phyloP scores from a whole-genome alignment of 2,888 invertebrate genomes.

The Alloscopus bannaensis region DNA sequence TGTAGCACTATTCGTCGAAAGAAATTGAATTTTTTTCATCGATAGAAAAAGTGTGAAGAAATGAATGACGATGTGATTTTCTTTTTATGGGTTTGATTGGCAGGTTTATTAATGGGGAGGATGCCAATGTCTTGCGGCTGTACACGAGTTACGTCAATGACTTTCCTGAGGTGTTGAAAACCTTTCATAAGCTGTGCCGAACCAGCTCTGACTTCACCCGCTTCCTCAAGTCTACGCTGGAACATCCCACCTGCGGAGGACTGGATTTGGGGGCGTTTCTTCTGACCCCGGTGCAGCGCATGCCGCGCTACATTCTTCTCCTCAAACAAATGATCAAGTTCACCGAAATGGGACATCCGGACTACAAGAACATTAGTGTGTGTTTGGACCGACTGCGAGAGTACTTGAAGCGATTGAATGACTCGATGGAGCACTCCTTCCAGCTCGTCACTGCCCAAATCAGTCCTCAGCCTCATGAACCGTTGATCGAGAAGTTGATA shows the following conservation, averaged over 20 bases:
- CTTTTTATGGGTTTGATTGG: constrained; percentile 19
- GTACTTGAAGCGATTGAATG: constrained; percentile 76
- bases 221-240: constrained; percentile 75
- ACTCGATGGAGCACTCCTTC: constrained; percentile 76
- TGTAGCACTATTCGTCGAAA: too few species aligned
- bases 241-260: constrained; percentile 75
- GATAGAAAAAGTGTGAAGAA: neutral
- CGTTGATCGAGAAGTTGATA: constrained; percentile 44
- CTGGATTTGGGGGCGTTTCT: constrained; percentile 76
- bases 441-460: constrained; percentile 74
- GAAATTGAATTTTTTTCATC: neutral
- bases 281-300: constrained; percentile 76
- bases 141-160: constrained; percentile 76
- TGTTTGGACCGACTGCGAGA: constrained; percentile 75
- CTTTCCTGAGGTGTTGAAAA: constrained; percentile 76
- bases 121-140: constrained; percentile 75
- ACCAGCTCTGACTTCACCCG: constrained; percentile 75
- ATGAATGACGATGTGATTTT: neutral
- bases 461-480: constrained; percentile 65
- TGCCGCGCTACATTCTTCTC: constrained; percentile 76
- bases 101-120: constrained; percentile 72
- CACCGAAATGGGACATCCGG: constrained; percentile 75
- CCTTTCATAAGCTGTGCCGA: constrained; percentile 75
- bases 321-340: constrained; percentile 76
- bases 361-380: constrained; percentile 75